Conservation (phyloP, 2,888 invertebrate species). For the Fragum whitleyi region DNA sequence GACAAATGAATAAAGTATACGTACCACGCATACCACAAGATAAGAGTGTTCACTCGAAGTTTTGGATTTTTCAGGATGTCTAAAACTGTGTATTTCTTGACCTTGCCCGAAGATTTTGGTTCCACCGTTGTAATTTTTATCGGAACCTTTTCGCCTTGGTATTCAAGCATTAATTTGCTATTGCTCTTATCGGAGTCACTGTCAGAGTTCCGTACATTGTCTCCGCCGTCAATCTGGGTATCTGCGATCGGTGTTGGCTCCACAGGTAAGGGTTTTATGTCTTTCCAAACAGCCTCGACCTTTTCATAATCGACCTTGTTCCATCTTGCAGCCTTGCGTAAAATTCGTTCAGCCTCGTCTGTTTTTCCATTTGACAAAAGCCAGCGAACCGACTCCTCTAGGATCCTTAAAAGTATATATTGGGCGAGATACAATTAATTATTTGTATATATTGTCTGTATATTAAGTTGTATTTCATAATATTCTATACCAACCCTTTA, state of each 20-base stretch:
- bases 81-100: conserved; percentile 58
- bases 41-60: conserved; percentile 64
- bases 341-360: conserved; percentile 59
- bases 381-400: conserved; percentile 75
- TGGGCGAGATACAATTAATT: background rate
- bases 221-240: background rate
- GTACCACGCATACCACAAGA: conserved; percentile 71
- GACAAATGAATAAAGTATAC: conserved; percentile 31
- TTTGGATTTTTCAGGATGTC: conserved; percentile 68
- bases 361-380: conserved; percentile 67
- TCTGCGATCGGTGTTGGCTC: background rate
- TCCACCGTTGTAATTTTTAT: background rate
- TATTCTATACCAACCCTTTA: no score
- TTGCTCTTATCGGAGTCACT: background rate
- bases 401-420: conserved; percentile 60
- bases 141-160: background rate
- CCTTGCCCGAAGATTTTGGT: background rate
- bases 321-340: conserved; percentile 67
- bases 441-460: no score
- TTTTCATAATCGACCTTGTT: conserved; percentile 60
- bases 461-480: no score
- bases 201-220: background rate
- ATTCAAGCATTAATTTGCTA: background rate
- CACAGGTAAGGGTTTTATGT: conserved; percentile 9
- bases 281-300: conserved; percentile 31